Evolutionary conservation across 2,888 invertebrate species (phyloP).

Genomic region (Polietes domitor): DNA sequence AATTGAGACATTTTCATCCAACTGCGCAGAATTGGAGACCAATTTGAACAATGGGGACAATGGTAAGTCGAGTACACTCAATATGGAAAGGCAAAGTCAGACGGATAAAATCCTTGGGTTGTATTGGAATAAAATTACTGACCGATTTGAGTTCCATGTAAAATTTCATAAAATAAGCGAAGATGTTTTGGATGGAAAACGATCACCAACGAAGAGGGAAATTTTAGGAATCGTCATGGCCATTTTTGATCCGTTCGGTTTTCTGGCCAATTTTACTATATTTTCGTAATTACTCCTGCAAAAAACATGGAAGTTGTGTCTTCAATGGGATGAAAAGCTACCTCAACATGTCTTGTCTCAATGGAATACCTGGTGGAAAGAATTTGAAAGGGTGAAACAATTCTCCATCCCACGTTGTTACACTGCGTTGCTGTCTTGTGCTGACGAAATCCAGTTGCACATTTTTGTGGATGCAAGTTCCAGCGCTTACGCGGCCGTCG

Average conservation of each 20-base stretch:
- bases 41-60: slow-evolving; percentile 9
- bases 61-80: slow-evolving; percentile 55
- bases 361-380: slow-evolving; percentile 51
- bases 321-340: slow-evolving; percentile 61
- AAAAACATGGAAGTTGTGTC: slow-evolving; percentile 44
- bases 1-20: slow-evolving; percentile 42
- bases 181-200: slow-evolving; percentile 53
- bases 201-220: slow-evolving; percentile 68
- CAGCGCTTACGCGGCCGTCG: slow-evolving; percentile 61
- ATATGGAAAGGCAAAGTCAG: slow-evolving; percentile 31
- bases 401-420: slow-evolving; percentile 53
- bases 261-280: slow-evolving; percentile 68
- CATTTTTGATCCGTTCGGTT: slow-evolving; percentile 71
- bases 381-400: slow-evolving; percentile 35
- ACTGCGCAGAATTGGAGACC: slow-evolving; percentile 9
- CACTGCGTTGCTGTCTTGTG: slow-evolving; percentile 31
- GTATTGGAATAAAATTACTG: slow-evolving; percentile 61
- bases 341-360: slow-evolving; percentile 27
- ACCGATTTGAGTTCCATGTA: slow-evolving; percentile 65
- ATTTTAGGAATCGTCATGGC: slow-evolving; percentile 70
- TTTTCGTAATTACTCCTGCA: slow-evolving; percentile 53
- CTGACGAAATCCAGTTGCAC: slow-evolving; percentile 53
- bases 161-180: slow-evolving; percentile 52
- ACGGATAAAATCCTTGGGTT: slow-evolving; percentile 61
- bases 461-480: slow-evolving; percentile 62